Conservation (phyloP, 2,113 vertebrate genomes). For the Pollachius pollachius region DNA sequence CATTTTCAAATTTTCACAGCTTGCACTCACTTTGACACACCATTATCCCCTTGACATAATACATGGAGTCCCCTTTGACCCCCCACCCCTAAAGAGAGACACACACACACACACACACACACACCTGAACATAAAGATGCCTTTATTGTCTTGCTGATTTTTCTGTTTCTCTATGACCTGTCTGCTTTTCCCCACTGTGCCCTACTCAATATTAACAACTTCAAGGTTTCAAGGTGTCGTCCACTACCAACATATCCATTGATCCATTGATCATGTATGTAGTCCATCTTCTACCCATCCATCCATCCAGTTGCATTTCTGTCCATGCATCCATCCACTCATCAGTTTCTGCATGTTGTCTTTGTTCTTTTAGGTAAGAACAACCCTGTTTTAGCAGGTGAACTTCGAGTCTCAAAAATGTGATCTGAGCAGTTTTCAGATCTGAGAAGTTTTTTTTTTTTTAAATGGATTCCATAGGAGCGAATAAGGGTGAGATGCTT, state of each 20-base stretch:
- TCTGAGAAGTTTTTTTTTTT: no score
- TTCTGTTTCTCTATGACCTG: no score
- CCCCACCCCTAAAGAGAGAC: neutral
- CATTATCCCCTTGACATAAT: conserved; percentile 71
- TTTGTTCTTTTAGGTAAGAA: neutral
- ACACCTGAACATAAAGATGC: no score
- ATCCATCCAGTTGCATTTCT: neutral
- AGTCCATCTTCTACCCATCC: neutral
- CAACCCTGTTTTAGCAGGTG: neutral
- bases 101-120: conserved; percentile 2
- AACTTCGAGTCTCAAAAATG: no score
- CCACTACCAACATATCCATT: no score
- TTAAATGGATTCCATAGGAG: no score
- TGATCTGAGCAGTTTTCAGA: no score
- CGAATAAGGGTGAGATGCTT: no score
- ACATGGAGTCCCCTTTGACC: conserved; percentile 42
- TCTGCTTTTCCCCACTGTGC: no score
- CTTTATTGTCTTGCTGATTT: no score
- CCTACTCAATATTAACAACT: no score
- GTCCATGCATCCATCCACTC: neutral
- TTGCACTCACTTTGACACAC: conserved; percentile 69
- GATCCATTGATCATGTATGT: neutral
- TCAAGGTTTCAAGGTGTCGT: no score
- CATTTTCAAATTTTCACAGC: conserved; percentile 69
- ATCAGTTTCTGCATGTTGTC: neutral